Conservation (phyloP, 2,113 vertebrate genomes). For the Anseranas semipalmata region DNA sequence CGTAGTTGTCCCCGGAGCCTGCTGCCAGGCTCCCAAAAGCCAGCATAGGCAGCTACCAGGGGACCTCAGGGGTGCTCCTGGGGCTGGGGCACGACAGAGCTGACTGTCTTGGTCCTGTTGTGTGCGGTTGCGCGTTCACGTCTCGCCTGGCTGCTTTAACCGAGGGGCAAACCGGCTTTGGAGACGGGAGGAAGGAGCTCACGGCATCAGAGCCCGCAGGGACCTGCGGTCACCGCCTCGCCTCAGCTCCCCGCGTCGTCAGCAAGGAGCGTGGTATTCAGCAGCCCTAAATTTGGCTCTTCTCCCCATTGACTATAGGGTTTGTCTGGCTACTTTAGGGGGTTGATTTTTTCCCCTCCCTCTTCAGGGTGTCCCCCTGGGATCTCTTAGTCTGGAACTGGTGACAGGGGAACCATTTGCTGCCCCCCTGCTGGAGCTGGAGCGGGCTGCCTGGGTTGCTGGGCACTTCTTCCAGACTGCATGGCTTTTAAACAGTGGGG, state of each 20-base stretch:
- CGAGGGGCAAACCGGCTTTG: too few species aligned
- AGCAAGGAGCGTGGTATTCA: neutral
- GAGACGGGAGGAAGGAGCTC: neutral
- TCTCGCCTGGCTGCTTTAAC: neutral
- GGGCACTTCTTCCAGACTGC: too few species aligned
- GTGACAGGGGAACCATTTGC: neutral
- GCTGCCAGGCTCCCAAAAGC: neutral
- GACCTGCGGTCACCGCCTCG: neutral
- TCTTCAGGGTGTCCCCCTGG: neutral
- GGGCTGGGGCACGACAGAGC: too few species aligned
- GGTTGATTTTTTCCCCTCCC: neutral
- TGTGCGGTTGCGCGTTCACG: fast-evolving
- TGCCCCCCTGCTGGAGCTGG: neutral
- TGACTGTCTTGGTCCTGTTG: neutral
- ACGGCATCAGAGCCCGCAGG: fast-evolving
- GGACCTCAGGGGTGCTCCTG: too few species aligned
- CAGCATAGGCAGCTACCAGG: fast-evolving
- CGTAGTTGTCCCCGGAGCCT: conserved; percentile 57
- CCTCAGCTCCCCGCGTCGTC: fast-evolving
- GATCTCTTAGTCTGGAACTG: fast-evolving
- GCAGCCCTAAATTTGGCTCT: fast-evolving
- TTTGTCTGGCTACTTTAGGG: fast-evolving
- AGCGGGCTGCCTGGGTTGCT: too few species aligned
- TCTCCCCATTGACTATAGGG: neutral
- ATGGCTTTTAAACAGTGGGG: fast-evolving